phyloP scores from a whole-genome alignment of 30 jellyfish, hydroid and myxozoan genomes.

The Nemopilema nomurai region DNA sequence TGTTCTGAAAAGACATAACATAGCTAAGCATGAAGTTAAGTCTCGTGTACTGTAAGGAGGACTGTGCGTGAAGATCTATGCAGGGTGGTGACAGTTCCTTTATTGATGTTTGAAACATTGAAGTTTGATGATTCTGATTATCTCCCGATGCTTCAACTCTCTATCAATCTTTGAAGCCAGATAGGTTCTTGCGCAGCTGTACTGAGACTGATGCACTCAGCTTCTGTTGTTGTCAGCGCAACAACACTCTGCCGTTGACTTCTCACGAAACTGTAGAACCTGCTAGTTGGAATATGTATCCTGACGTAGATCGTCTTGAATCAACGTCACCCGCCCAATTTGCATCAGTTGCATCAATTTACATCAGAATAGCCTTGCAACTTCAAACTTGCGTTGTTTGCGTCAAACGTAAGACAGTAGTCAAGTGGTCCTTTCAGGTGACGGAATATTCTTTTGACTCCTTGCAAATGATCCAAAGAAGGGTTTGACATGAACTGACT shows the following conservation, averaged over 20 bases:
- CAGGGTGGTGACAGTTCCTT: too few relatives aligned
- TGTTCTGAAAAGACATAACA: too few relatives aligned
- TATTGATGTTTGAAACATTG: too few relatives aligned
- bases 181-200: conserved; percentile 6
- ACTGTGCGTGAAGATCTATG: too few relatives aligned
- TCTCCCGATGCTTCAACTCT: background rate
- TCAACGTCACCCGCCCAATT: too few relatives aligned
- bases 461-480: background rate
- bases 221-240: background rate
- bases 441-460: conserved; percentile 27
- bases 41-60: too few relatives aligned
- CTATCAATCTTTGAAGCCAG: conserved; percentile 3
- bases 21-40: too few relatives aligned
- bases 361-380: too few relatives aligned
- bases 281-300: too few relatives aligned
- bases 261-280: too few relatives aligned
- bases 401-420: conserved; percentile 8
- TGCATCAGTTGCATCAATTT: too few relatives aligned
- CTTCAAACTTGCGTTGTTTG: background rate
- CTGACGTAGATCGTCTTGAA: too few relatives aligned
- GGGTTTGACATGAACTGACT: conserved; percentile 29
- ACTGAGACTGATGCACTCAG: conserved; percentile 6
- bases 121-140: background rate
- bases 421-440: conserved; percentile 29
- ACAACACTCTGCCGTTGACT: background rate